phyloP scores from a whole-genome alignment of 2,797 vertebrate genomes.

The Urosaurus nigricauda region DNA sequence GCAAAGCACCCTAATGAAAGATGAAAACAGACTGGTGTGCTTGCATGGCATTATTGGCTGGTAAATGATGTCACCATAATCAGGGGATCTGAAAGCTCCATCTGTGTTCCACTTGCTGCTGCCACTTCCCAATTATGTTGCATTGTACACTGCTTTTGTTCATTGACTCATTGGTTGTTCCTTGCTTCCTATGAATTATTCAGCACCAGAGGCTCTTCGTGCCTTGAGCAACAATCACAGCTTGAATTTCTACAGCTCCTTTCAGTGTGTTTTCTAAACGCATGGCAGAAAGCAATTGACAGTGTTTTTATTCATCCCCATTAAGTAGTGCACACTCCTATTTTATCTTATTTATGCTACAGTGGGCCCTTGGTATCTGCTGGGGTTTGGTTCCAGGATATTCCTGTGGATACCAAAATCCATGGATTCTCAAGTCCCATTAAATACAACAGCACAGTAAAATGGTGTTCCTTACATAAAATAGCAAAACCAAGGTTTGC shows the following conservation, averaged over 20 bases:
- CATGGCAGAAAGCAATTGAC: not conserved
- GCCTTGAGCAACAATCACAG: constrained; percentile 52
- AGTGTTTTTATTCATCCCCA: not conserved
- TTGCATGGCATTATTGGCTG: not conserved
- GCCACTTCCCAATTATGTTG: constrained; percentile 60
- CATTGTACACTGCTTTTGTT: constrained; percentile 64
- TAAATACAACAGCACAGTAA: too few relatives aligned
- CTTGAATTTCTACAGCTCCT: constrained; percentile 35
- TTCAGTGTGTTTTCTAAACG: constrained; percentile 15
- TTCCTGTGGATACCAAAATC: too few relatives aligned
- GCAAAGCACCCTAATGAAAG: constrained; percentile 20
- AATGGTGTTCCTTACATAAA: too few relatives aligned
- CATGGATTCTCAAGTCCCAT: too few relatives aligned
- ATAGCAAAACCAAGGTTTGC: too few relatives aligned
- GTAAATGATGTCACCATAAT: not conserved
- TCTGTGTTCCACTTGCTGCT: constrained; percentile 41
- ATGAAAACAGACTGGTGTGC: accelerated
- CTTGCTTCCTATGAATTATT: constrained; percentile 70
- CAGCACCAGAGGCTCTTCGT: constrained; percentile 58
- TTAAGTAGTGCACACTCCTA: constrained; percentile 8
- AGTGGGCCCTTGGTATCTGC: too few relatives aligned
- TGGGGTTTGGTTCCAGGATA: too few relatives aligned
- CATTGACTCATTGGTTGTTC: constrained; percentile 48
- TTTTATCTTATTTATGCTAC: not conserved
- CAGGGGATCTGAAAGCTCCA: constrained; percentile 54